A percentile compares a stretch with the other conserved stretches of the same genome.
Evolutionary conservation across 2,113 vertebrate species (phyloP).

Genomic region (Emberiza fucata): DNA sequence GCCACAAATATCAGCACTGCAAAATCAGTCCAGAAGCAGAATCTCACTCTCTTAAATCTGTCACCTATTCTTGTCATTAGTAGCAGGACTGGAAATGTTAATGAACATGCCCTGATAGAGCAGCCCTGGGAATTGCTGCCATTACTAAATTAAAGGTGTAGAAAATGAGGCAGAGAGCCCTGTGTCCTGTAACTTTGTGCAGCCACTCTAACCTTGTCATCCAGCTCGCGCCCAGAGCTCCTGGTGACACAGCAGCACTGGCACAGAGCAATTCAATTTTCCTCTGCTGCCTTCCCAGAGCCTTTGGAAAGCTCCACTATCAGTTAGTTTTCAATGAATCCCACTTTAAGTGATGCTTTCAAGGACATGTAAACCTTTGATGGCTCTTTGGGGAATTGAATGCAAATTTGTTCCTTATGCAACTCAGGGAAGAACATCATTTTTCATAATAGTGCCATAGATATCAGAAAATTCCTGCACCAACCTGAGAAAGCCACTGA

Average conservation of each 20-base stretch:
- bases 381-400: not conserved
- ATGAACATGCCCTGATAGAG: not conserved
- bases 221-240: not conserved
- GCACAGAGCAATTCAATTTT: constrained; percentile 13
- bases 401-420: constrained; percentile 21
- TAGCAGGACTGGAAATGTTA: not conserved
- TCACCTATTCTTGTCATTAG: not conserved
- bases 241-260: not conserved
- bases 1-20: not conserved
- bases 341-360: not conserved
- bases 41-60: not conserved
- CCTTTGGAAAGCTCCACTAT: not conserved
- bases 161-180: not conserved
- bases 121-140: not conserved
- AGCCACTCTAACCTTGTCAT: not conserved
- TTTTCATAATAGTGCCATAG: not conserved
- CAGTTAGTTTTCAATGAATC: not conserved
- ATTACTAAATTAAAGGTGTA: not conserved
- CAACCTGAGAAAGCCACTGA: not conserved
- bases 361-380: not conserved
- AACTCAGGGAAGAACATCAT: not conserved
- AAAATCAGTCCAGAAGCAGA: not conserved
- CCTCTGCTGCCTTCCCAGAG: not conserved
- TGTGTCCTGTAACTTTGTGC: not conserved
- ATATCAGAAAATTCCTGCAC: not conserved